A percentile compares a stretch with the other conserved stretches of the same genome.
phyloP scores from a whole-genome alignment of 2,888 invertebrate species.

The Euspilapteryx auroguttella region DNA sequence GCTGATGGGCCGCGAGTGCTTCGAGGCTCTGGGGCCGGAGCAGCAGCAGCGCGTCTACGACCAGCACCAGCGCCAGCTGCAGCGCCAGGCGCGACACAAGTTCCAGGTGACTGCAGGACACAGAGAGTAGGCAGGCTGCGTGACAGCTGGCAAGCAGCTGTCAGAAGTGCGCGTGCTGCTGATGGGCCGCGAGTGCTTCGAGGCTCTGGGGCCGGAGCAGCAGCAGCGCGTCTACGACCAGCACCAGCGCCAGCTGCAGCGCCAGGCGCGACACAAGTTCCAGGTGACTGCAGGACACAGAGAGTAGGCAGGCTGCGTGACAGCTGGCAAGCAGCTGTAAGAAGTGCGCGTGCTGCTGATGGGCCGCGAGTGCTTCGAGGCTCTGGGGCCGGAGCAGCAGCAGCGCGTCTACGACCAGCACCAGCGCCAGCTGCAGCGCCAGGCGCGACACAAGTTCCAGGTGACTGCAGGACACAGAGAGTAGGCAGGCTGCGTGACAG shows the following conservation, averaged over 20 bases:
- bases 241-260: slow-evolving; percentile 92
- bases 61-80: slow-evolving; percentile 91
- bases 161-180: slow-evolving; percentile 88
- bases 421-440: slow-evolving; percentile 90
- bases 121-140: slow-evolving; percentile 94
- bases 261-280: slow-evolving; percentile 87
- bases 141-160: slow-evolving; percentile 92
- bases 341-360: slow-evolving; percentile 90
- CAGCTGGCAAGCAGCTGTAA: slow-evolving; percentile 89
- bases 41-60: slow-evolving; percentile 94
- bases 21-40: slow-evolving; percentile 85
- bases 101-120: slow-evolving; percentile 69
- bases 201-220: slow-evolving; percentile 86
- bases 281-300: slow-evolving; percentile 64
- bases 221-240: slow-evolving; percentile 91
- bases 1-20: slow-evolving; percentile 93
- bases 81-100: slow-evolving; percentile 86
- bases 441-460: slow-evolving; percentile 89
- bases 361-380: slow-evolving; percentile 94
- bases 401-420: slow-evolving; percentile 92
- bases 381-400: slow-evolving; percentile 85
- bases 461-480: slow-evolving; percentile 40
- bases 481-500: too few relatives aligned
- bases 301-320: slow-evolving; percentile 94
- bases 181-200: slow-evolving; percentile 94